Base-by-base conservation (phyloP, 2,113 vertebrate species). In the Columbina picui region DNA sequence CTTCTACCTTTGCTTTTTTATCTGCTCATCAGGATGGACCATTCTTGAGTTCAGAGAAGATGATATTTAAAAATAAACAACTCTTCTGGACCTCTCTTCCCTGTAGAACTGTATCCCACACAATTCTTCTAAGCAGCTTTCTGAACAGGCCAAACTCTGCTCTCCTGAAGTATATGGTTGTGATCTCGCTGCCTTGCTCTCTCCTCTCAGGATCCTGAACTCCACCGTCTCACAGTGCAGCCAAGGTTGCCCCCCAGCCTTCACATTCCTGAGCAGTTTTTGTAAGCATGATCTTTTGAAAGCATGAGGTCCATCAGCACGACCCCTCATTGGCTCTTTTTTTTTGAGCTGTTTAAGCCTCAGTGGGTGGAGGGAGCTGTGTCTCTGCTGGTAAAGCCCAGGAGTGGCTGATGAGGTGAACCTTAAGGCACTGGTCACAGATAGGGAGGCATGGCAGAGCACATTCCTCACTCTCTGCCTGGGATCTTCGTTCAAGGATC, bases 201-300 rank as follows among this genome's bases (percentile, higher is more conserved):
- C 4, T 74, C 9, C 26, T 63, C 55, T 79, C 55, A 47, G 67
- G n/a, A 91, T 68, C 75, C 18, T 59, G 43, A 69, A 41, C 26
- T 64, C 61, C 9, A 27, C 15, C 30, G 59, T 36, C 49, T 14
- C 0, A 0, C 3, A 6, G 3, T 30, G 23, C 23, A 84, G 20
- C 17, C 16, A 59, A 34, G 30, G 36, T 43, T 70, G 30, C 13
- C 2, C 29, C 14, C 32, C 5, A 6, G 53, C 9, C 19, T 59
- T 53, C 34, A 12, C 22, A 8, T 47, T 82, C 41, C 25, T 68
- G 16, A 68, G 29, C 47, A 82, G 15, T 13, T 70, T 4, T n/a
- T 52, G 68, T 41, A 45, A 45, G 43, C 43, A 45, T 45, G 43
- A 45, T 56, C 59, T 77, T 84, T 52, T 36, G 29, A 41, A 56